phyloP scores from a whole-genome alignment of 2,797 vertebrate genomes.

The Anniella stebbinsi region DNA sequence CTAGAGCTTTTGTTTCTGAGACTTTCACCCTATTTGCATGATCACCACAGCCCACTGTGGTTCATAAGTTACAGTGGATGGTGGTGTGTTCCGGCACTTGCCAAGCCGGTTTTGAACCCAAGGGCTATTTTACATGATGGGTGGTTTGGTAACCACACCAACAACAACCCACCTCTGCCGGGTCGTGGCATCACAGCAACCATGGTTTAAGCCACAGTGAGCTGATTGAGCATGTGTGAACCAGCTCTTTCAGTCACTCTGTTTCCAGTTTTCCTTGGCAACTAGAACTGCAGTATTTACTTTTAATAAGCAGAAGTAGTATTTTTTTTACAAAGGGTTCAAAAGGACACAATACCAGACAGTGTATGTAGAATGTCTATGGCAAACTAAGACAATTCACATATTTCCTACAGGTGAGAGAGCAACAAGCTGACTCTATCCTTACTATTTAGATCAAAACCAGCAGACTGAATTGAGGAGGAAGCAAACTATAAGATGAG shows the following conservation, averaged over 20 bases:
- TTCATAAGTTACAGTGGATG: too few relatives aligned
- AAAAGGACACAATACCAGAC: not conserved
- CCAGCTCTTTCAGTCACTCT: not conserved
- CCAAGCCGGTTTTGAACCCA: too few relatives aligned
- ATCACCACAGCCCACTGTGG: too few relatives aligned
- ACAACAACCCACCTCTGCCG: too few relatives aligned
- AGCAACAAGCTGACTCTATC: not conserved
- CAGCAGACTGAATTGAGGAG: not conserved
- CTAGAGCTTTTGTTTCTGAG: not conserved
- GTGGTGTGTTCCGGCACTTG: too few relatives aligned
- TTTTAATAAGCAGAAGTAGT: not conserved
- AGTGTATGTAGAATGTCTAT: not conserved
- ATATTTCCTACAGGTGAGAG: not conserved
- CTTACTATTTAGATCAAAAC: not conserved
- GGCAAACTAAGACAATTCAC: not conserved
- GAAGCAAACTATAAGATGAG: not conserved
- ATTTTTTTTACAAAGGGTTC: not conserved
- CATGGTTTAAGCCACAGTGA: too few relatives aligned
- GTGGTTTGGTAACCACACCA: too few relatives aligned
- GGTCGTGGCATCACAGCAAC: too few relatives aligned
- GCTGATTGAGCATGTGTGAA: too few relatives aligned
- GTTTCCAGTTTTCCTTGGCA: not conserved
- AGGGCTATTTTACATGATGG: too few relatives aligned
- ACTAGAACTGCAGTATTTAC: too few relatives aligned
- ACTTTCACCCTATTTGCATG: too few relatives aligned